Percentiles rank a stretch among this genome's conserved stretches.
phyloP scores from a whole-genome alignment of 2,113 vertebrate genomes.

The Solea senegalensis region DNA sequence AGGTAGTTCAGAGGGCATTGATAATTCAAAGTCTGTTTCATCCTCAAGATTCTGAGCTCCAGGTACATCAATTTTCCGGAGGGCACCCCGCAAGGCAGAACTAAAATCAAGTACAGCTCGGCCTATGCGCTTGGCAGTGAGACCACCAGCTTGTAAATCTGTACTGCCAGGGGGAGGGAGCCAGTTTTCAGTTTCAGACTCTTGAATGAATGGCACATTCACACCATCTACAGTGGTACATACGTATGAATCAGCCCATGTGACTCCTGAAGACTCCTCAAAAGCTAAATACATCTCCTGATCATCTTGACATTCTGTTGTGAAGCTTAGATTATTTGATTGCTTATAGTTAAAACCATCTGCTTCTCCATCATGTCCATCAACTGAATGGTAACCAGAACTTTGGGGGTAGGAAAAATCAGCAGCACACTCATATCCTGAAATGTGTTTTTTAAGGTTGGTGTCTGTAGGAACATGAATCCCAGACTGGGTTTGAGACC shows the following conservation, averaged over 20 bases:
- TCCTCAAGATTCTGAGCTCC: conserved; percentile 56
- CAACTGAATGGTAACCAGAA: conserved; percentile 65
- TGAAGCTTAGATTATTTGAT: conserved; percentile 39
- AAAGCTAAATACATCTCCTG: conserved; percentile 39
- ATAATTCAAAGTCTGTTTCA: conserved; percentile 54
- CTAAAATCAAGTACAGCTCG: conserved; percentile 89
- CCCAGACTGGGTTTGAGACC: conserved; percentile 41
- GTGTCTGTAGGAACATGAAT: conserved; percentile 15
- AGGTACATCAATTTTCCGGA: conserved; percentile 86
- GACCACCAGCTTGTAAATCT: conserved; percentile 82
- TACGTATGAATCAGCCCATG: conserved; percentile 43
- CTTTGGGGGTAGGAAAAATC: conserved; percentile 61
- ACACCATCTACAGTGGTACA: conserved; percentile 10
- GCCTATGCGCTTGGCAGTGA: conserved; percentile 88
- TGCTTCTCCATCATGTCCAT: conserved; percentile 37
- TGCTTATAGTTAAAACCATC: conserved; percentile 44
- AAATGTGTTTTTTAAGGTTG: conserved; percentile 16
- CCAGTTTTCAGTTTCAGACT: conserved; percentile 13
- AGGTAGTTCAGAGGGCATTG: conserved; percentile 34
- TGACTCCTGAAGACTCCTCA: conserved; percentile 37
- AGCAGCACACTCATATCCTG: conserved; percentile 43
- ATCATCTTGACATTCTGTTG: conserved; percentile 35
- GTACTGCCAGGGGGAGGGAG: conserved; percentile 37
- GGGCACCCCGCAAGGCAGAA: conserved; percentile 87
- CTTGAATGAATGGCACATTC: conserved; percentile 7